phyloP scores from a whole-genome alignment of 2,113 vertebrate species.

The Mirounga angustirostris region DNA sequence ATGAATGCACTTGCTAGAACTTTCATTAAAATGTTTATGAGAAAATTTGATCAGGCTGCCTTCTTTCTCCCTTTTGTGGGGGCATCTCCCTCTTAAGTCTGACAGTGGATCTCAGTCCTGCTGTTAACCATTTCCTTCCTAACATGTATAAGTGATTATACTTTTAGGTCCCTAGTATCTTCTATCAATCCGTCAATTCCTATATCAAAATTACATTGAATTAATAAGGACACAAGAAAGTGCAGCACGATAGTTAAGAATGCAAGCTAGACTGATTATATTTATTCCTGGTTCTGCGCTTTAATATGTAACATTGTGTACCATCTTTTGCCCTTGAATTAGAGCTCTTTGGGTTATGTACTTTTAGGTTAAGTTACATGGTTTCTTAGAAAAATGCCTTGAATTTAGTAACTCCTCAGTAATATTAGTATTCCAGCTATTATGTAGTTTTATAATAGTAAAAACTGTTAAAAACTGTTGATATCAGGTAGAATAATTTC shows the following conservation, averaged over 20 bases:
- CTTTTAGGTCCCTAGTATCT: not conserved
- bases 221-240: not conserved
- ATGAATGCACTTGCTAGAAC: not conserved
- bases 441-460: not conserved
- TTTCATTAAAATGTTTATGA: not conserved
- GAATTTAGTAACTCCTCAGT: not conserved
- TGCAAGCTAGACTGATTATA: not conserved
- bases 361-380: not conserved
- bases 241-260: not conserved
- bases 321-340: not conserved
- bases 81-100: not conserved
- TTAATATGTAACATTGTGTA: not conserved
- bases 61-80: not conserved
- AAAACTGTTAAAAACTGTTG: not conserved
- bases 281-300: not conserved
- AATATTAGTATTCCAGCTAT: not conserved
- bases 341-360: not conserved
- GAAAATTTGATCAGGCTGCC: not conserved
- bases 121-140: not conserved
- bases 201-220: not conserved
- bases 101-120: not conserved
- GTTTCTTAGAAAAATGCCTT: not conserved
- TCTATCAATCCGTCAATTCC: not conserved
- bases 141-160: not conserved
- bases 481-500: not conserved